phyloP scores from a whole-genome alignment of 2,888 invertebrate genomes.

The Corythucha ciliata region DNA sequence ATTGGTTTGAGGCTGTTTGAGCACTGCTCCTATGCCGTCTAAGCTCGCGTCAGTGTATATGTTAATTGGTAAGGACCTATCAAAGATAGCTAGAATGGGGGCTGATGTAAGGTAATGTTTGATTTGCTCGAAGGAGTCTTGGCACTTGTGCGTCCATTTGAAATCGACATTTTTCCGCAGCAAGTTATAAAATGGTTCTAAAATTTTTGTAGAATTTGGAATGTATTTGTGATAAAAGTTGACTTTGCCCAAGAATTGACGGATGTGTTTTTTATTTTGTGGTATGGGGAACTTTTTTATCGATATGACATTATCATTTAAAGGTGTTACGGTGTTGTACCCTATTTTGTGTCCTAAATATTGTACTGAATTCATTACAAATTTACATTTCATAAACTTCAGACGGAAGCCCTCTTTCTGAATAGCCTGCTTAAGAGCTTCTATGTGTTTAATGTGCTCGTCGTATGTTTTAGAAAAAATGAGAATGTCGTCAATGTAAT shows the following conservation, averaged over 20 bases:
- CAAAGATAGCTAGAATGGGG: slow-evolving; percentile 4
- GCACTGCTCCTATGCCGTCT: no score
- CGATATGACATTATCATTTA: slow-evolving; percentile 5
- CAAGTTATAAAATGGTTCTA: slow-evolving; percentile 9
- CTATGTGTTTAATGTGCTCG: no score
- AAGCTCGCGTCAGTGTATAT: no score
- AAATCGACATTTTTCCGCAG: slow-evolving; percentile 6
- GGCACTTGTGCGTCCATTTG: neutral
- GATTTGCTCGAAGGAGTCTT: neutral
- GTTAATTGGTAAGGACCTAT: no score
- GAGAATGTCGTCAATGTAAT: no score
- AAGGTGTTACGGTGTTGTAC: slow-evolving; percentile 9
- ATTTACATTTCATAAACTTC: slow-evolving; percentile 5
- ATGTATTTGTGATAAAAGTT: slow-evolving; percentile 13
- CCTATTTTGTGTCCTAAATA: slow-evolving; percentile 12
- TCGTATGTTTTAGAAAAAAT: no score
- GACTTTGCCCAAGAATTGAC: slow-evolving; percentile 14
- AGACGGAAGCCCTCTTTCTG: no score
- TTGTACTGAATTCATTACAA: slow-evolving; percentile 1
- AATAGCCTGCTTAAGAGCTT: no score
- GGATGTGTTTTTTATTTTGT: slow-evolving; percentile 4
- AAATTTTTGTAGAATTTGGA: slow-evolving; percentile 1
- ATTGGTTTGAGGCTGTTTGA: no score
- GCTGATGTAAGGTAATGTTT: neutral
- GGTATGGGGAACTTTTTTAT: slow-evolving; percentile 4